A percentile compares a stretch with the other conserved stretches of the same genome.
These are phyloP conservation scores for Lypha dubia DNA, from an alignment of 2,888 invertebrate genomes.

Conservation along the genomic window DNA sequence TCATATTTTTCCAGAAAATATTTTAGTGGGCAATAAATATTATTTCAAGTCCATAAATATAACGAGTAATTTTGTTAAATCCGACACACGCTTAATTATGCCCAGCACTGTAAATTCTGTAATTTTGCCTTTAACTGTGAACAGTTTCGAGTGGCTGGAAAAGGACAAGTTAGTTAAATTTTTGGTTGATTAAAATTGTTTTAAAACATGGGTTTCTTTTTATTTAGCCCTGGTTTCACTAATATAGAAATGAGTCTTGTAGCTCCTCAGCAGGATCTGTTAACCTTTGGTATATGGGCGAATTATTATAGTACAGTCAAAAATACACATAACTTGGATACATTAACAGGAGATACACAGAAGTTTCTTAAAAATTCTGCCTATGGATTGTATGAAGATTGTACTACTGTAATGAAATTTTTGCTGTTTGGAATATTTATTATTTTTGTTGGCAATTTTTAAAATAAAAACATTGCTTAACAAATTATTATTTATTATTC, in stretches of 20 bases:
- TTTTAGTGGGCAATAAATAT: constrained; percentile 74
- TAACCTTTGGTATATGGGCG: constrained; percentile 82
- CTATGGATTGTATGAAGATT: background rate
- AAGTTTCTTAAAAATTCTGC: background rate
- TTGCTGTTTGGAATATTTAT: background rate
- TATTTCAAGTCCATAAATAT: constrained; percentile 78
- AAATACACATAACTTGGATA: constrained; percentile 76
- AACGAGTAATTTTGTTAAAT: constrained; percentile 59
- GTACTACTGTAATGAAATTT: background rate
- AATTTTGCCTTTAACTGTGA: constrained; percentile 76
- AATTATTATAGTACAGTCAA: constrained; percentile 76
- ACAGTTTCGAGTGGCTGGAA: constrained; percentile 75
- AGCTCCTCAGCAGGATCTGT: constrained; percentile 76
- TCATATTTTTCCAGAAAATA: constrained; percentile 75
- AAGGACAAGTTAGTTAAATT: constrained; percentile 48
- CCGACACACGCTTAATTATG: constrained; percentile 77
- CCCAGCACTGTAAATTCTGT: constrained; percentile 78
- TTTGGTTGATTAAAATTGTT: background rate
- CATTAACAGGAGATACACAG: constrained; percentile 3
- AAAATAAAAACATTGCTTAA: background rate
- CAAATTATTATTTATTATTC: background rate
- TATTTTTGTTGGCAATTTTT: background rate
- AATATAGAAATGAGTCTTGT: constrained; percentile 72
- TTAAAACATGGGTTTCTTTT: background rate
- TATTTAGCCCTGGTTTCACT: constrained; percentile 54